Evolutionary conservation across 2,888 invertebrate species (phyloP).

Genomic region (Schrankia costaestrigalis): DNA sequence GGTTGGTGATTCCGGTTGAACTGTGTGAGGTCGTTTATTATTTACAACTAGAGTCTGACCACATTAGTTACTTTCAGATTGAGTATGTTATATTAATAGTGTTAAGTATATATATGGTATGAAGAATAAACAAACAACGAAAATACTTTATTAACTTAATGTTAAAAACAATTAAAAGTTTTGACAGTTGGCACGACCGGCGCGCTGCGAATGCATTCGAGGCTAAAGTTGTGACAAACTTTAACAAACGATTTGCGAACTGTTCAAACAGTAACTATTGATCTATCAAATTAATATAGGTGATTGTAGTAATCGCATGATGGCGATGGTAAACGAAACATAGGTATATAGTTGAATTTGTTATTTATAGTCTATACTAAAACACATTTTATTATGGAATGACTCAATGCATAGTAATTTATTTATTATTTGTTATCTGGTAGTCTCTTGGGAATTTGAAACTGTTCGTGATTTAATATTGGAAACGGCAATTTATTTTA

Average conservation of each 20-base stretch:
- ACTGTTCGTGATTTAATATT: slow-evolving; percentile 2
- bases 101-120: too few relatives aligned
- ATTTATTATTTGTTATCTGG: background rate
- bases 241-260: slow-evolving; percentile 20
- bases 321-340: slow-evolving; percentile 11
- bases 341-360: too few relatives aligned
- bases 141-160: too few relatives aligned
- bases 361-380: too few relatives aligned
- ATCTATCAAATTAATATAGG: slow-evolving; percentile 19
- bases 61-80: too few relatives aligned
- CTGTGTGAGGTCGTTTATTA: too few relatives aligned
- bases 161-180: too few relatives aligned
- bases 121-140: too few relatives aligned
- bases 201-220: slow-evolving; percentile 13
- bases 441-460: slow-evolving; percentile 7
- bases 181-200: slow-evolving; percentile 5
- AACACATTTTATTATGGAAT: too few relatives aligned
- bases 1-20: too few relatives aligned
- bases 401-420: slow-evolving; percentile 2
- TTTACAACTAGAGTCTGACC: too few relatives aligned
- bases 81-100: too few relatives aligned
- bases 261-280: slow-evolving; percentile 16
- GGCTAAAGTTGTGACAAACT: slow-evolving; percentile 20
- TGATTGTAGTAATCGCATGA: slow-evolving; percentile 14
- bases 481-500: slow-evolving; percentile 3